phyloP scores from a whole-genome alignment of 1,140 invertebrate species.

The Onthophagus taurus region DNA sequence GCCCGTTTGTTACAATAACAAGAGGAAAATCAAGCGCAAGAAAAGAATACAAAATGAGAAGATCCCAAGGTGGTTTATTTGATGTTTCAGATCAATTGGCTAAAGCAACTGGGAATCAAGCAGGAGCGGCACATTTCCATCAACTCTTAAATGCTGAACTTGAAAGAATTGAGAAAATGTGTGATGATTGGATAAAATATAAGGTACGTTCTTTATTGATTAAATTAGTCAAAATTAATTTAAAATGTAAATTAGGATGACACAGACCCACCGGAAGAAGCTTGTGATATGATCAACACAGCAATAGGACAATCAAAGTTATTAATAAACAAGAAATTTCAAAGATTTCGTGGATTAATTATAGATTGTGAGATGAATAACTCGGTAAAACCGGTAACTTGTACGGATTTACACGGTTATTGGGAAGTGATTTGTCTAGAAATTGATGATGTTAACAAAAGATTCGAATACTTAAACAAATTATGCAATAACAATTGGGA shows the following conservation, averaged over 20 bases:
- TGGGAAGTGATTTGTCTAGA: slow-evolving; percentile 68
- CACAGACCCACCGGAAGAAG: slow-evolving; percentile 37
- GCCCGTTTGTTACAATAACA: slow-evolving; percentile 33
- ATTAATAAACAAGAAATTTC: slow-evolving; percentile 56
- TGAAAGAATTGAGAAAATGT: slow-evolving; percentile 37
- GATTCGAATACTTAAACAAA: slow-evolving; percentile 43
- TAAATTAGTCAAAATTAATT: slow-evolving; percentile 7
- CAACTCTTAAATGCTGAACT: slow-evolving; percentile 42
- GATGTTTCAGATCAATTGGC: background rate
- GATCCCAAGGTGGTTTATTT: slow-evolving; percentile 14
- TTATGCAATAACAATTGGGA: slow-evolving; percentile 44
- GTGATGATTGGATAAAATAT: slow-evolving; percentile 40
- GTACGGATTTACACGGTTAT: slow-evolving; percentile 62
- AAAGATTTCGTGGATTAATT: slow-evolving; percentile 55
- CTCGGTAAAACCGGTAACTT: slow-evolving; percentile 46
- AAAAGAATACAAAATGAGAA: slow-evolving; percentile 21
- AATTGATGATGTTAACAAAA: slow-evolving; percentile 42
- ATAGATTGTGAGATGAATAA: slow-evolving; percentile 49
- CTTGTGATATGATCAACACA: slow-evolving; percentile 50
- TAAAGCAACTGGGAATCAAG: slow-evolving; percentile 18
- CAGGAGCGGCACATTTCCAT: slow-evolving; percentile 42
- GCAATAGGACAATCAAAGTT: slow-evolving; percentile 59
- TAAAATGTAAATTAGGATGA: slow-evolving; percentile 20
- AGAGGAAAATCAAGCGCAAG: slow-evolving; percentile 28
- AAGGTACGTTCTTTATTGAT: slow-evolving; percentile 22